These are phyloP conservation scores for Danionella dracula DNA, from an alignment of 2,797 vertebrate species.

Conservation along the genomic window DNA sequence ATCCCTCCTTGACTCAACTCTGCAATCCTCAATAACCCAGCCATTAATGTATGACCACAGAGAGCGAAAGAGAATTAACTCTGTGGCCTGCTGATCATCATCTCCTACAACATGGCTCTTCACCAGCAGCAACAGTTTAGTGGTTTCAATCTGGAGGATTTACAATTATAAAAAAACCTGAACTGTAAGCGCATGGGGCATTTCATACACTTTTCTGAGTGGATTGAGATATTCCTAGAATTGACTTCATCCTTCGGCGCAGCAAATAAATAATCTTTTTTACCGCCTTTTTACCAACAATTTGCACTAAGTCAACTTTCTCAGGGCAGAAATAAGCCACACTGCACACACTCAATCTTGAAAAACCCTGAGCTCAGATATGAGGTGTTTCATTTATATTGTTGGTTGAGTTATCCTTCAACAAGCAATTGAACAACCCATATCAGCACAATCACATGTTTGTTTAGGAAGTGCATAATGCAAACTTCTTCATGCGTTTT, in stretches of 20 bases:
- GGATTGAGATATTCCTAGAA: conserved; percentile 60
- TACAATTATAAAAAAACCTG: conserved; percentile 50
- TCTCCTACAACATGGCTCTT: conserved; percentile 50
- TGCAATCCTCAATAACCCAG: conserved; percentile 60
- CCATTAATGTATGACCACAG: conserved; percentile 60
- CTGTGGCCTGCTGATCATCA: conserved; percentile 67
- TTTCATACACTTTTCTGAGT: conserved; percentile 62
- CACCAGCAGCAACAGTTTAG: conserved; percentile 61
- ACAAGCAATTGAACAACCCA: no score
- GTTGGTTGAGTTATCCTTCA: no score
- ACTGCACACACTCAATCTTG: not conserved
- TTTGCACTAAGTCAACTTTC: not conserved
- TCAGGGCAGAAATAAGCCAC: not conserved
- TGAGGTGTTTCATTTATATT: not conserved
- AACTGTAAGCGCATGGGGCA: conserved; percentile 49
- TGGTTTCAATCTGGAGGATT: conserved; percentile 67
- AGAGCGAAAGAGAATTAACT: conserved; percentile 64
- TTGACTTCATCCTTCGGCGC: conserved; percentile 56
- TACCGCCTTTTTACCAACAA: conserved; percentile 42
- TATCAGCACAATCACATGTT: no score
- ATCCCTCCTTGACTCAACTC: conserved; percentile 57
- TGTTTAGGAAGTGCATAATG: not conserved
- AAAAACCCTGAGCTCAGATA: not conserved
- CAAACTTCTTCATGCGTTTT: no score
- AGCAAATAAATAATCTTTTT: conserved; percentile 60